phyloP scores from a whole-genome alignment of 2,888 invertebrate species.

The Tryphoninae sp. region DNA sequence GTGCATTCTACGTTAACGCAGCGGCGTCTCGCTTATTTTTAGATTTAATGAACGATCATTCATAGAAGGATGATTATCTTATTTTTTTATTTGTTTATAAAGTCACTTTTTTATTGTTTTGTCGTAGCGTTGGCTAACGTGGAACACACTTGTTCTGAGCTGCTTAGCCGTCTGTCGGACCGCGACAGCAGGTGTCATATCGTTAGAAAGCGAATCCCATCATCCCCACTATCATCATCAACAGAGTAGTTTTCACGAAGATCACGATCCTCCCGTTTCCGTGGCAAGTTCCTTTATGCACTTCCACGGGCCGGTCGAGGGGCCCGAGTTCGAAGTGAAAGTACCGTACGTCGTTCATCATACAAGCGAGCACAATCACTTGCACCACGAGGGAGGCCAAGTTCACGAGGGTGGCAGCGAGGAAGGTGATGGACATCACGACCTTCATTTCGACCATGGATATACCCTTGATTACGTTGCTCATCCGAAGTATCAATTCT shows the following conservation, averaged over 20 bases:
- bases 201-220: conserved; percentile 46
- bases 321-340: conserved; percentile 78
- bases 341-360: conserved; percentile 74
- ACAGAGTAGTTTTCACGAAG: conserved; percentile 27
- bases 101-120: neutral
- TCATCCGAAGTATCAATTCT: conserved; percentile 77
- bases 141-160: conserved; percentile 46
- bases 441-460: conserved; percentile 63
- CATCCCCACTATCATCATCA: conserved; percentile 38
- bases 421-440: conserved; percentile 66
- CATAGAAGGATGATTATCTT: neutral
- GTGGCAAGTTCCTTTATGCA: conserved; percentile 77
- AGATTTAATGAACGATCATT: neutral
- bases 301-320: conserved; percentile 79
- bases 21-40: neutral
- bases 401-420: conserved; percentile 67
- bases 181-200: conserved; percentile 54
- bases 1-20: neutral
- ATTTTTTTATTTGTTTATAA: neutral
- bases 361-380: conserved; percentile 64
- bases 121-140: conserved; percentile 19
- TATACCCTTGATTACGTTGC: conserved; percentile 76
- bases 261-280: conserved; percentile 69
- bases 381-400: conserved; percentile 54
- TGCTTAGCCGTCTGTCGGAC: conserved; percentile 33